Evolutionary conservation across 2,113 vertebrate genomes (phyloP), one percentile per base, ranked within the genome.

Genomic region (Oriolus oriolus): DNA sequence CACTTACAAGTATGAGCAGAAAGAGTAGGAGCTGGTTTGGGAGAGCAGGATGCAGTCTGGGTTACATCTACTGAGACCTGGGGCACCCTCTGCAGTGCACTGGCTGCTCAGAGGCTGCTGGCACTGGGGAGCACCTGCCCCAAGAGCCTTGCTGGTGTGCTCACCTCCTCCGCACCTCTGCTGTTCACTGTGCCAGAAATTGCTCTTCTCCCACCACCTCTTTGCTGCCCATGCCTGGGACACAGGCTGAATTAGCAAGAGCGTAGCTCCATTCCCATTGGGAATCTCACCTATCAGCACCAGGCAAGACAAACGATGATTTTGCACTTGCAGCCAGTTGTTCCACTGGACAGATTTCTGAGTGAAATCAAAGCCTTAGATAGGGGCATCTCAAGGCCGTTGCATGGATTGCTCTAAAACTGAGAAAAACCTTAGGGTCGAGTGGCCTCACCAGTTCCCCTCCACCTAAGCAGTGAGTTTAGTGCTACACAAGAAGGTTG

Each of bases 91-190:
- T 77, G 42, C 39, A 30, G 30, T 20, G 24, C 41, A 35, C 14
- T 18, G 47, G 20, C 24, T 65, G 26, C 69, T 59, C 41, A 12
- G 17, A 75, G 56, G 50, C 53, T 65, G 44, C 37, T 42, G 50
- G 31, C 20, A 16, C 49, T 7, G 60, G 16, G 16, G 27, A 87
- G 1, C 16, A 24, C 17, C 28, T 80, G 35, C 57, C 9, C 31
- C 12, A 21, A 6, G 14, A 77, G 21, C 50, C 23, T 45, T 37
- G 42, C 33, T 56, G 27, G 19, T 0, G 0, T 13, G 45, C 41
- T 78, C 0, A 0, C 13, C 52, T 71, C 35, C 41, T 22, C 53
- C 0, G 0, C 6, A 11, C 7, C 5, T 17, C 10, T 22, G 16
- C 70, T 21, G 11, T 23, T 64, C 23, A 19, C 37, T 57, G 41